phyloP scores from a whole-genome alignment of 1,140 invertebrate genomes.

The Apolygus lucorum region DNA sequence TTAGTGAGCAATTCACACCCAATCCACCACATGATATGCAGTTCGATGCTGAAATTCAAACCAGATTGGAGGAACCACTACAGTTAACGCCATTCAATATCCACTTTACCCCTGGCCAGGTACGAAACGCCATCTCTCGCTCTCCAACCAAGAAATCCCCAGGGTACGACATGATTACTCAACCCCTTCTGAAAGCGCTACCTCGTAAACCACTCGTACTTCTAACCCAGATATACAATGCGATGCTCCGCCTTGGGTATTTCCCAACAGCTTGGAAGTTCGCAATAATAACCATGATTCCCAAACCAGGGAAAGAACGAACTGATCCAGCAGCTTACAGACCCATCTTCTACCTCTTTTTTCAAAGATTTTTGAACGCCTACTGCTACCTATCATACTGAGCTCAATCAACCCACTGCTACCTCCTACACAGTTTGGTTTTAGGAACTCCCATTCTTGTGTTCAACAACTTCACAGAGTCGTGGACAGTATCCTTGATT shows the following conservation, averaged over 20 bases:
- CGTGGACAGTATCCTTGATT: neutral
- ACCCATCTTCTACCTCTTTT: neutral
- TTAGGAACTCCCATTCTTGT: neutral
- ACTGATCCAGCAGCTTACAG: neutral
- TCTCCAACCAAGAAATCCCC: neutral
- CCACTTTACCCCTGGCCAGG: neutral
- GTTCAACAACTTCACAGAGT: neutral
- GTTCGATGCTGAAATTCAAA: neutral
- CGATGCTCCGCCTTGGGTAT: neutral
- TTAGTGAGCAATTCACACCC: neutral
- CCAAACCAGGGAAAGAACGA: too few species aligned
- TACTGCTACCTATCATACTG: neutral
- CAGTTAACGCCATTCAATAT: neutral
- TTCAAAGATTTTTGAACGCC: conserved; percentile 2
- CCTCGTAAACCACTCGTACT: neutral
- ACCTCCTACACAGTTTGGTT: too few species aligned
- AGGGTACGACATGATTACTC: neutral
- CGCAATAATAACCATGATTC: neutral
- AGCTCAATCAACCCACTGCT: neutral
- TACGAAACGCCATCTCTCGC: neutral
- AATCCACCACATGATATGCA: neutral
- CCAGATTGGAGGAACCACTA: neutral
- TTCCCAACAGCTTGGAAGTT: neutral
- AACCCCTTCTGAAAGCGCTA: neutral
- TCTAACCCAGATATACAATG: conserved; percentile 1